These are phyloP conservation scores for Illadopsis cleaveri DNA, from an alignment of 2,113 vertebrate species.

Conservation along the genomic window DNA sequence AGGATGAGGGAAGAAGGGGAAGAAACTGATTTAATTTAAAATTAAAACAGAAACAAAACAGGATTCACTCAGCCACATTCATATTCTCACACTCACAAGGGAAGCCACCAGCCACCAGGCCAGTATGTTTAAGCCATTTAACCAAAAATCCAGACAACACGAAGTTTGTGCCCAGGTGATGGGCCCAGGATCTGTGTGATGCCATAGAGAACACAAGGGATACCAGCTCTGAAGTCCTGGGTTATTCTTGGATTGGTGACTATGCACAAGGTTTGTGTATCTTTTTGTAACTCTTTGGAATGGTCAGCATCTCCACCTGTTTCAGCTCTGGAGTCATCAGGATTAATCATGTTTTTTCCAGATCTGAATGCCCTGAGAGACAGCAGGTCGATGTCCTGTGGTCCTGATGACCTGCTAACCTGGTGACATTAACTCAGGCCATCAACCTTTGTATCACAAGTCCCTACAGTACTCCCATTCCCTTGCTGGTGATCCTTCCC, in stretches of 20 bases:
- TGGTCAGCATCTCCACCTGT: not conserved
- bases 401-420: constrained; percentile 1
- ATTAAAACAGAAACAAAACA: not conserved
- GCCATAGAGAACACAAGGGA: not conserved
- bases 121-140: not conserved
- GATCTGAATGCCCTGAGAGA: not conserved
- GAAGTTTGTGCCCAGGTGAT: not conserved
- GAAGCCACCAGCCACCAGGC: not conserved
- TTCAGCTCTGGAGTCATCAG: not conserved
- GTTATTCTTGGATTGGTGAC: not conserved
- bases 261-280: not conserved
- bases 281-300: not conserved
- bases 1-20: not conserved
- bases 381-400: not conserved
- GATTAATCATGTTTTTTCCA: not conserved
- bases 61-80: not conserved
- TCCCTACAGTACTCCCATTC: not conserved
- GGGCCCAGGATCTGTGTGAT: not conserved
- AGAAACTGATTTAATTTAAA: not conserved
- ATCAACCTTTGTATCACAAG: not conserved
- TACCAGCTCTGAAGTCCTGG: not conserved
- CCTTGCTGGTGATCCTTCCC: not conserved
- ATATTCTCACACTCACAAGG: not conserved
- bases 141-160: not conserved
- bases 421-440: not conserved